phyloP scores from a whole-genome alignment of 1,140 invertebrate species.

The Heliconius eleuchia region DNA sequence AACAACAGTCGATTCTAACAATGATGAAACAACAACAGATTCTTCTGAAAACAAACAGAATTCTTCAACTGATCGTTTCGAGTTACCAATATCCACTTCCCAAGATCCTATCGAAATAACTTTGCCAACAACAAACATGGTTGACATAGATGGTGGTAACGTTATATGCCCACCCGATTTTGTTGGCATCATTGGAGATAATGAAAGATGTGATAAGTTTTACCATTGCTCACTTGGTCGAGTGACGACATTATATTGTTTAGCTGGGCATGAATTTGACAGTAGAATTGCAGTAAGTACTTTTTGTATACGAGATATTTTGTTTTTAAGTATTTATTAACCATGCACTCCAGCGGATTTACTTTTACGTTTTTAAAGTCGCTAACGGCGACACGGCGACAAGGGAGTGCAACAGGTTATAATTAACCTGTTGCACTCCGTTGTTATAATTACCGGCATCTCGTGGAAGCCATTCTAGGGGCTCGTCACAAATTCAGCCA shows the following conservation, averaged over 20 bases:
- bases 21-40: constrained; percentile 13
- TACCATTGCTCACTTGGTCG: constrained; percentile 46
- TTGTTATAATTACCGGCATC: too few species aligned
- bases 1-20: not conserved
- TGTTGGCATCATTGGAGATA: constrained; percentile 13
- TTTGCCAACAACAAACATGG: not conserved
- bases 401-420: too few species aligned
- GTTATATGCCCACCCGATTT: constrained; percentile 20
- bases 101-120: not conserved
- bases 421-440: too few species aligned
- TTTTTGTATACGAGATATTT: not conserved
- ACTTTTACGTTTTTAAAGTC: too few species aligned
- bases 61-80: not conserved
- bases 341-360: too few species aligned
- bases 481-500: too few species aligned
- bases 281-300: constrained; percentile 33
- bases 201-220: constrained; percentile 44
- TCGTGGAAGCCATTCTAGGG: too few species aligned
- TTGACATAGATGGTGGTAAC: not conserved
- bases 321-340: too few species aligned
- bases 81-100: not conserved
- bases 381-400: too few species aligned
- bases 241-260: not conserved
- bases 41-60: not conserved
- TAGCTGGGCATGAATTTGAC: not conserved